Percentiles rank a stretch among this genome's conserved stretches.
These are phyloP conservation scores for Gymnorhina tibicen DNA, from an alignment of 2,113 vertebrate species.

Conservation along the genomic window DNA sequence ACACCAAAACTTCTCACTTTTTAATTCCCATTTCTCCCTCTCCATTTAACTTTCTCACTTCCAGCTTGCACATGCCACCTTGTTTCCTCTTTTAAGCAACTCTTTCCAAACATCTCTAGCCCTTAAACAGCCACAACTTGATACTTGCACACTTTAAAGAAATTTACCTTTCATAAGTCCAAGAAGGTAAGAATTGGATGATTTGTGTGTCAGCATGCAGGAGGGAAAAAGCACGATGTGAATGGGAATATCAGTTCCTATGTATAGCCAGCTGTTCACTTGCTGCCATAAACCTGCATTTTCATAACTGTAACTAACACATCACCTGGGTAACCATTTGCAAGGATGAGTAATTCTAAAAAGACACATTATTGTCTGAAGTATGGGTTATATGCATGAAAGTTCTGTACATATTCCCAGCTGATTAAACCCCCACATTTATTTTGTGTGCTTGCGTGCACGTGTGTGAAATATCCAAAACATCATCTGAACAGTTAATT, in stretches of 20 bases:
- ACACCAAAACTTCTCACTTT: neutral
- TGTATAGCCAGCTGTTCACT: neutral
- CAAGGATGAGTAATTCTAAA: neutral
- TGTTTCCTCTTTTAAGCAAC: neutral
- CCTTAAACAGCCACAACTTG: neutral
- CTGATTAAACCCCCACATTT: neutral
- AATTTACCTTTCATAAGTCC: neutral
- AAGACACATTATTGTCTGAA: neutral
- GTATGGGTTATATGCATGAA: neutral
- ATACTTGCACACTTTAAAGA: neutral
- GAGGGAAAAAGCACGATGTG: neutral
- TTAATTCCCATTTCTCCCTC: neutral
- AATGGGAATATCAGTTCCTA: neutral
- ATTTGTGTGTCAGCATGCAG: neutral
- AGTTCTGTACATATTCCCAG: neutral
- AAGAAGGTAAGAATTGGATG: neutral
- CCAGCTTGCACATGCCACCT: neutral
- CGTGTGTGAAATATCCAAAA: neutral
- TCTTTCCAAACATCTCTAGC: neutral
- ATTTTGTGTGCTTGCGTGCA: rapidly evolving
- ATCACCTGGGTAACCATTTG: neutral
- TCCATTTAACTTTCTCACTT: neutral
- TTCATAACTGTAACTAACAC: neutral
- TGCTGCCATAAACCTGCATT: neutral
- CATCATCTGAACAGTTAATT: neutral